Base-by-base conservation (phyloP, 2,888 invertebrate genomes). In the Spisula solida region DNA sequence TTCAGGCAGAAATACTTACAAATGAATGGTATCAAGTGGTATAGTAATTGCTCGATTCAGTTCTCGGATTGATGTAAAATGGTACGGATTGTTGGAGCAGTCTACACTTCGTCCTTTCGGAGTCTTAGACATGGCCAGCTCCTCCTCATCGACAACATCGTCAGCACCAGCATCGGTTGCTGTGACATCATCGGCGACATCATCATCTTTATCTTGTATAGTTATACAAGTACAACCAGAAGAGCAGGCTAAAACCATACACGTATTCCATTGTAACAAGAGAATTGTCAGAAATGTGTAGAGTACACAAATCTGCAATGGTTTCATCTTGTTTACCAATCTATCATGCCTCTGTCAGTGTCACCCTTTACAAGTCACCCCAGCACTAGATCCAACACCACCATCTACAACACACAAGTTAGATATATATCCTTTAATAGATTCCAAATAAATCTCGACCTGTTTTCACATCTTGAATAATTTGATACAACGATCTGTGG, bases 11-110 rank as follows among this genome's bases (percentile, higher is more conserved):
- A 66, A 90, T 93, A 94, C 94, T 94, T 92, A 94, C 94, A 94
- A 91, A 83, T 93, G 91, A 78, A 94, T 93, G 81, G 94, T 94
- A 87, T 94, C 94, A 34, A 92, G 90, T 16, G 92, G 92, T 25
- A 92, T 90, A 18, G 87, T 87, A 25, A 82, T 90, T 0, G 85
- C 85, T 55, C 92, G 91, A 31, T 85, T 90, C 20, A 94, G 86
- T 51, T 93, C 91, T 31, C 91, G 86, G 16, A 94, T 87, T 10
- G 94, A 91, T 20, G 82, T 93, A 82, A 94, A 93, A 18, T 93
- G 93, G 75, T 92, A 91, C 6, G 92, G 92, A 20, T 93, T 94
- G 79, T 93, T 92, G 60, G 93, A 91, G 86, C 94, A 94, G 81
- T 93, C 91, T 12, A 94, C 94, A 87, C 93, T 94, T 12, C 93